A percentile compares a stretch with the other conserved stretches of the same genome.
Evolutionary conservation across 2,888 invertebrate genomes (phyloP).

Genomic region (Venustoraphidia nigricollis): DNA sequence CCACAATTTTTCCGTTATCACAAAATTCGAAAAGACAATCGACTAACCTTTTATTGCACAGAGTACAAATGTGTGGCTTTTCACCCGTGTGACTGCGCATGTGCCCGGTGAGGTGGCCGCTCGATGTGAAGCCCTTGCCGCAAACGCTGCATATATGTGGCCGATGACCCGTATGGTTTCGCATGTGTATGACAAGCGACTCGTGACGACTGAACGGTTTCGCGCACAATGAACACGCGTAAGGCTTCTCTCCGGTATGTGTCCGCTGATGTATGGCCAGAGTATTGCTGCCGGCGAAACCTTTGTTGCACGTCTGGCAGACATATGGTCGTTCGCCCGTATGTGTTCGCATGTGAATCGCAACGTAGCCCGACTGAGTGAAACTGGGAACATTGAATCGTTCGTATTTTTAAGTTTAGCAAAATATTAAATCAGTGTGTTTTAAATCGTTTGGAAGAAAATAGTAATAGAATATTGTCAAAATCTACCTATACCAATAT

Average conservation of each 20-base stretch:
- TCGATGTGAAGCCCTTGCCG: conserved; percentile 25
- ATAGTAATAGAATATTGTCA: too few relatives aligned
- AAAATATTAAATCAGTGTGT: too few relatives aligned
- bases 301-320: conserved; percentile 28
- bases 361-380: conserved; percentile 30
- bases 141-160: conserved; percentile 26
- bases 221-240: conserved; percentile 23
- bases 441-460: too few relatives aligned
- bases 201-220: conserved; percentile 27
- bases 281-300: conserved; percentile 29
- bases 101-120: conserved; percentile 26
- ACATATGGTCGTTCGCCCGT: conserved; percentile 29
- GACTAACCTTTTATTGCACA: conserved; percentile 25
- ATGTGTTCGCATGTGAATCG: conserved; percentile 30
- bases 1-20: neutral
- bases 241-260: conserved; percentile 25
- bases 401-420: too few relatives aligned
- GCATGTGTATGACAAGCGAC: conserved; percentile 25
- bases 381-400: conserved; percentile 18
- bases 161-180: conserved; percentile 27
- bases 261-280: conserved; percentile 26
- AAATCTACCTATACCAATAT: too few relatives aligned
- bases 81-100: conserved; percentile 28
- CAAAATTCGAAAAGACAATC: too few relatives aligned
- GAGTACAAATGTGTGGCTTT: conserved; percentile 24